These are phyloP conservation scores for Athripsodes cinereus DNA, from an alignment of 2,888 invertebrate genomes.

Conservation along the genomic window DNA sequence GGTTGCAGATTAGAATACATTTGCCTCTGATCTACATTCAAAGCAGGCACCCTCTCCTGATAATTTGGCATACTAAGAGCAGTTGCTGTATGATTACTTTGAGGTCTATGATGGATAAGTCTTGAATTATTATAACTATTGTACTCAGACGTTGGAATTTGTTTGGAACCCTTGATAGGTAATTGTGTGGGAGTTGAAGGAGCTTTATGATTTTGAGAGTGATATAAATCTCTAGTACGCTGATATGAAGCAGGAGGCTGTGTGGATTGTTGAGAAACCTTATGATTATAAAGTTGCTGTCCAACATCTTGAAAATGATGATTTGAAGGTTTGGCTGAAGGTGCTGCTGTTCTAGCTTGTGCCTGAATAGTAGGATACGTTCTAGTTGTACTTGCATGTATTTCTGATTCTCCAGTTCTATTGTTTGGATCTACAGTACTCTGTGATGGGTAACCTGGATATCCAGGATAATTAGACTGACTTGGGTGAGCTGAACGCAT, in stretches of 20 bases:
- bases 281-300: constrained; percentile 20
- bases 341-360: constrained; percentile 24
- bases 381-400: neutral
- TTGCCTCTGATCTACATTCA: constrained; percentile 22
- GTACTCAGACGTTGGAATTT: constrained; percentile 25
- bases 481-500: constrained; percentile 6
- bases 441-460: constrained; percentile 17
- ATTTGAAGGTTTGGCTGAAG: constrained; percentile 21
- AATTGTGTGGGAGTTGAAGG: constrained; percentile 24
- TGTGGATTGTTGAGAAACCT: constrained; percentile 27
- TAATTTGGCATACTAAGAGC: constrained; percentile 18
- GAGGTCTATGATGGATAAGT: constrained; percentile 28
- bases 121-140: constrained; percentile 27
- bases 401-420: constrained; percentile 24
- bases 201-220: constrained; percentile 23
- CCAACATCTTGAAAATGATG: constrained; percentile 17
- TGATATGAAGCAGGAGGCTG: constrained; percentile 23
- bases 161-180: constrained; percentile 22
- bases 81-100: constrained; percentile 22
- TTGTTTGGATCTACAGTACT: constrained; percentile 13
- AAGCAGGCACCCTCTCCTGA: constrained; percentile 24
- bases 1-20: constrained; percentile 20
- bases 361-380: constrained; percentile 1
- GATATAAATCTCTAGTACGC: constrained; percentile 21
- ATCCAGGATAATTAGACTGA: constrained; percentile 12